Evolutionary conservation across 2,888 invertebrate species (phyloP), one percentile per base, ranked within the genome.

Genomic region (Mycalesis mineus): DNA sequence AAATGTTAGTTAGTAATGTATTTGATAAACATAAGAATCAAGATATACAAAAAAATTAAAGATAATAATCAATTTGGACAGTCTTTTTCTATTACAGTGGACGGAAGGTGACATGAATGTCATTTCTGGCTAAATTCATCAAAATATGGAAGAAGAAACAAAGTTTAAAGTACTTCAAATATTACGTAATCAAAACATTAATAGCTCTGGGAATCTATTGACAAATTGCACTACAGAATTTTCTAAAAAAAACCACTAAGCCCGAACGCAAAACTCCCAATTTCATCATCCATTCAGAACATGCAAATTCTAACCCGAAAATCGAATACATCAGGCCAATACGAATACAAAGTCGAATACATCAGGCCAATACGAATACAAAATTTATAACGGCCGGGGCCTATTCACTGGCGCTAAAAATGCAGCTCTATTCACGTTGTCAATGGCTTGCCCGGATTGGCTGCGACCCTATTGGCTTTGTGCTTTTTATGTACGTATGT

Each of bases 261-360:
- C 6, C 14, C 28, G 22, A 5, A 41, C 41, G 29, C 2, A 51
- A 39, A 40, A 40, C 51, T 29, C n/a, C 52, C 42, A 42, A 42
- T 52, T 51, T 42, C 52, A 52, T 28, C 50, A 41, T 31, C 41
- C 42, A 52, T 52, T 52, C 52, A 54, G 41, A 57, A 44, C 57
- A 60, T 60, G 56, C 57, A 60, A 57, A 60, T 60, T 48, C 49
- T 54, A 56, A 49, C 48, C 48, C 55, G 40, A 53, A 61, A 58
- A 56, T 50, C 56, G 54, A 62, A 57, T 62, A 62, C 57, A 59
- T 59, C 62, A 60, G 52, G 51, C 57, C 60, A 60, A 57, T 62
- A 55, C 36, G 57, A 57, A 62, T 60, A 57, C 59, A 55, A 57
- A 62, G 60, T 62, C 56, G 54, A 62, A 57, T 62, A 62, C 57